These are phyloP conservation scores for Orchesella cincta DNA, from an alignment of 1,140 invertebrate genomes.

Conservation along the genomic window DNA sequence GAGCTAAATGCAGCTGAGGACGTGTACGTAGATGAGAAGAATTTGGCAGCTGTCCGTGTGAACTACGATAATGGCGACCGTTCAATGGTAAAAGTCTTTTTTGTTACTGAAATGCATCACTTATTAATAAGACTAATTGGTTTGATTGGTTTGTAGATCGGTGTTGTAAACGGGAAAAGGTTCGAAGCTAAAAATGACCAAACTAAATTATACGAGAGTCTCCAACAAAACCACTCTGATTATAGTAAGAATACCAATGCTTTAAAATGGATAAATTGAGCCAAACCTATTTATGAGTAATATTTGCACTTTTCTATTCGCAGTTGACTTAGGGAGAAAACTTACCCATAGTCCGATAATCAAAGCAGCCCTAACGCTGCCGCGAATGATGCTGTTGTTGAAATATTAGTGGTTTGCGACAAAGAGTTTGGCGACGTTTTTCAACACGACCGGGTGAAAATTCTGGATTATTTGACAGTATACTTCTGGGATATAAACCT, in stretches of 20 bases:
- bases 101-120: not conserved
- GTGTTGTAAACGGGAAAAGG: no score
- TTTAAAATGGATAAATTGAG: no score
- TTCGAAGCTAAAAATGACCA: not conserved
- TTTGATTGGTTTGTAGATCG: no score
- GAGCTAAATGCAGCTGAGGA: not conserved
- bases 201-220: not conserved
- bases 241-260: not conserved
- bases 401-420: not conserved
- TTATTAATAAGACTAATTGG: no score
- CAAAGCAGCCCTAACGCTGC: no score
- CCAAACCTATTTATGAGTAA: no score
- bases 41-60: not conserved
- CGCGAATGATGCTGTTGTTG: not conserved
- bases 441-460: conserved; percentile 14
- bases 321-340: not conserved
- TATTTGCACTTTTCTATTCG: no score
- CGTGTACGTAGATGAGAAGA: not conserved
- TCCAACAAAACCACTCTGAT: not conserved
- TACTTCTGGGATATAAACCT: conserved; percentile 37
- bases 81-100: not conserved
- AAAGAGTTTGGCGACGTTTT: conserved; percentile 32
- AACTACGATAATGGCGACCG: not conserved
- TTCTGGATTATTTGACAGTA: conserved; percentile 29
- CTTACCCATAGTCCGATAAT: no score